Percentiles rank a stretch among this genome's conserved stretches.
phyloP scores from a whole-genome alignment of 2,888 invertebrate genomes.

The Andrena hattorfiana region DNA sequence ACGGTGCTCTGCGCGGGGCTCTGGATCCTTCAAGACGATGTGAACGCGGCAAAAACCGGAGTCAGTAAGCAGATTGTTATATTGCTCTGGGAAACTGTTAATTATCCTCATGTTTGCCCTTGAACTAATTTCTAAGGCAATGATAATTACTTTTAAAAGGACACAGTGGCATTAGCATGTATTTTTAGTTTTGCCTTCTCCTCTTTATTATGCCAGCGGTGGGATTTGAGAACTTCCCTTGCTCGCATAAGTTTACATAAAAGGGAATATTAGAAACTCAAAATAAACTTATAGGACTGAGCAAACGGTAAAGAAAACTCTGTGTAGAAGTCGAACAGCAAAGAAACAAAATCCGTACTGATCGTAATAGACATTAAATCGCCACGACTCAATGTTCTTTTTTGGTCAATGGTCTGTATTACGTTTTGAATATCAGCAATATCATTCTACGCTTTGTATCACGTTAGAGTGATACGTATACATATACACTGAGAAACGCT shows the following conservation, averaged over 20 bases:
- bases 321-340: background rate
- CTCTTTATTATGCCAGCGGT: background rate
- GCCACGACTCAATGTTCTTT: background rate
- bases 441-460: background rate
- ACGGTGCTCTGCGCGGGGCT: slow-evolving; percentile 59
- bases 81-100: slow-evolving; percentile 38
- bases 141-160: background rate
- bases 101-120: slow-evolving; percentile 24
- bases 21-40: slow-evolving; percentile 61
- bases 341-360: no score
- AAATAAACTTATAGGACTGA: no score
- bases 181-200: background rate
- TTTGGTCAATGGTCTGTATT: background rate
- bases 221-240: background rate
- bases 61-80: slow-evolving; percentile 68
- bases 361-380: no score
- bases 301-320: no score
- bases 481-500: background rate
- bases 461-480: background rate
- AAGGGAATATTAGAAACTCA: no score
- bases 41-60: slow-evolving; percentile 67
- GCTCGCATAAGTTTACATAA: no score
- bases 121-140: slow-evolving; percentile 41
- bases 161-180: background rate
- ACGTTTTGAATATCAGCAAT: background rate